Evolutionary conservation across 2,113 vertebrate genomes (phyloP).

Genomic region (Scomber colias): DNA sequence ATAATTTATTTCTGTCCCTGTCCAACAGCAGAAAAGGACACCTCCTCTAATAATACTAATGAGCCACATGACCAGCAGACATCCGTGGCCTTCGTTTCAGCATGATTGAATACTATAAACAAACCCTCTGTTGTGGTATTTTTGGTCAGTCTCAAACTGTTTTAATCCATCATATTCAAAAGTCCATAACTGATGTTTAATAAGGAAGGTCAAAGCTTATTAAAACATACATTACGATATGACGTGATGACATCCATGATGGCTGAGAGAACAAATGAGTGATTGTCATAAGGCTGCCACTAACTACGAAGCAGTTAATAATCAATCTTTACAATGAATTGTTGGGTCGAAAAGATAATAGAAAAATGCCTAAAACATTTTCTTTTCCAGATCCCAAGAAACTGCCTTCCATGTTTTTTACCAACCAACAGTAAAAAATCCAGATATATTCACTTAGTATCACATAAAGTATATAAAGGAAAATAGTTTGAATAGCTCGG

Average conservation of each 20-base stretch:
- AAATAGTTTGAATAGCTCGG: too few species aligned
- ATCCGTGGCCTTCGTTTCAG: constrained; percentile 12
- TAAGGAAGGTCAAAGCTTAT: background rate
- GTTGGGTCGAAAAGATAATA: too few species aligned
- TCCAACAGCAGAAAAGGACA: constrained; percentile 36
- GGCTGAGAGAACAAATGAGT: too few species aligned
- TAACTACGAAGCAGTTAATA: too few species aligned
- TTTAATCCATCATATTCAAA: background rate
- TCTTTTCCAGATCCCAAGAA: too few species aligned
- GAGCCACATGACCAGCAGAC: constrained; percentile 36
- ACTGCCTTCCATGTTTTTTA: too few species aligned
- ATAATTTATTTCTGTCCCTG: constrained; percentile 69
- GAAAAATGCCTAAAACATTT: too few species aligned
- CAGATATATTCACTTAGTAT: too few species aligned
- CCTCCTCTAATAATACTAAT: constrained; percentile 65
- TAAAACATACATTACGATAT: background rate
- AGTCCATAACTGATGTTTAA: background rate
- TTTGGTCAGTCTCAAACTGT: background rate
- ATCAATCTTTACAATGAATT: too few species aligned
- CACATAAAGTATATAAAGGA: too few species aligned
- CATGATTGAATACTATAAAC: constrained; percentile 31
- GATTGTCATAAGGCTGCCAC: too few species aligned
- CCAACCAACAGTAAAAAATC: too few species aligned
- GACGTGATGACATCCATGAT: background rate
- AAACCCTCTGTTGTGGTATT: constrained; percentile 12